Percentiles rank a stretch among this genome's conserved stretches.
phyloP scores from a whole-genome alignment of 1,140 invertebrate genomes.

The Lordiphosa stackelbergi region DNA sequence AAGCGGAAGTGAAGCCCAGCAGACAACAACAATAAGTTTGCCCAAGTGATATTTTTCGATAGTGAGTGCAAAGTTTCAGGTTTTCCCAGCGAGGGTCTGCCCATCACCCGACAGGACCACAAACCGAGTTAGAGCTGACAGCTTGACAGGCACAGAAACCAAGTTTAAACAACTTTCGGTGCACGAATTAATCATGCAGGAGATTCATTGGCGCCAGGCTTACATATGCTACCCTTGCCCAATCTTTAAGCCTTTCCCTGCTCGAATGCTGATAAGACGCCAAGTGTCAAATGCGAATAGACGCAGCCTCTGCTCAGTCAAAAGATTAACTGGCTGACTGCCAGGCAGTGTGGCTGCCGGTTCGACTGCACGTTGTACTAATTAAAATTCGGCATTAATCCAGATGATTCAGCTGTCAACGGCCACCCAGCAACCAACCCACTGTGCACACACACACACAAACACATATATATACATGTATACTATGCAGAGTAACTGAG shows the following conservation, averaged over 20 bases:
- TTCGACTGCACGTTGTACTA: slow-evolving; percentile 53
- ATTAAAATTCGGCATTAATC: slow-evolving; percentile 77
- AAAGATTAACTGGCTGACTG: slow-evolving; percentile 56
- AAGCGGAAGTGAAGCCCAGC: slow-evolving; percentile 45
- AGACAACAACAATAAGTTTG: slow-evolving; percentile 49
- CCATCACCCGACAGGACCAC: slow-evolving; percentile 53
- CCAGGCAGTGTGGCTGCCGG: not conserved
- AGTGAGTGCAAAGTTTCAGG: slow-evolving; percentile 47
- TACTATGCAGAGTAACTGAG: not conserved
- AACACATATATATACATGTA: not conserved
- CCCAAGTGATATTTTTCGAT: slow-evolving; percentile 51
- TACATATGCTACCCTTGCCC: slow-evolving; percentile 8
- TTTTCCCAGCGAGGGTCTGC: slow-evolving; percentile 17
- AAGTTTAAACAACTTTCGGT: slow-evolving; percentile 56
- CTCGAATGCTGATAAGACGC: slow-evolving; percentile 58
- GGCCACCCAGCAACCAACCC: slow-evolving; percentile 5
- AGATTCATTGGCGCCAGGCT: slow-evolving; percentile 46
- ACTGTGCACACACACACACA: slow-evolving; percentile 1
- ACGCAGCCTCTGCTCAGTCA: slow-evolving; percentile 8
- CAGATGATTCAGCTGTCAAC: slow-evolving; percentile 74
- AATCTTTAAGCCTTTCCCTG: slow-evolving; percentile 46
- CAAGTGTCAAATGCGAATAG: slow-evolving; percentile 52
- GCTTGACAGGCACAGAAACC: slow-evolving; percentile 50
- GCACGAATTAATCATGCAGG: slow-evolving; percentile 65
- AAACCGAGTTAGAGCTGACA: slow-evolving; percentile 55